phyloP scores from a whole-genome alignment of 2,113 vertebrate genomes.

The Tychaedon coryphoeus region DNA sequence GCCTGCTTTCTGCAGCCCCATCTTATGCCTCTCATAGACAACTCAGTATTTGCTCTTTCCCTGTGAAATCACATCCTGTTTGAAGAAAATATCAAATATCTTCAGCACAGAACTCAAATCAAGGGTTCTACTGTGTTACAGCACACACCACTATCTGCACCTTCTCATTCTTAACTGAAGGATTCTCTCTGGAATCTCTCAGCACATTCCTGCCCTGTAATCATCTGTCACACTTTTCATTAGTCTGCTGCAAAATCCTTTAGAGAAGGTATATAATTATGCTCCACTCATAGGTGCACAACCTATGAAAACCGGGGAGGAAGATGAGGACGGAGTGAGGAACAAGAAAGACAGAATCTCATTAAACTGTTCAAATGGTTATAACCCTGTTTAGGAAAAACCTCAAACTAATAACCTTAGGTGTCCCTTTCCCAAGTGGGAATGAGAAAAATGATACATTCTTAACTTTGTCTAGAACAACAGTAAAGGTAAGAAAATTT shows the following conservation, averaged over 20 bases:
- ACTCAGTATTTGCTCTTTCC: neutral
- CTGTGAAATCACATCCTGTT: neutral
- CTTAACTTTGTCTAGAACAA: neutral
- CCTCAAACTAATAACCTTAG: neutral
- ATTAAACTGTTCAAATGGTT: neutral
- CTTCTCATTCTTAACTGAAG: neutral
- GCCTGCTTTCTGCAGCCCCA: neutral
- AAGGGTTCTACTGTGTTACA: neutral
- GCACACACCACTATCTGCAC: neutral
- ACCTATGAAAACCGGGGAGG: neutral
- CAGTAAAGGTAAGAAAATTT: accelerated
- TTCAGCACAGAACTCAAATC: neutral
- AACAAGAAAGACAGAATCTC: neutral
- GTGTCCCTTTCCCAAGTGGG: neutral
- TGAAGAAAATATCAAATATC: neutral
- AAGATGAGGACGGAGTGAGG: neutral
- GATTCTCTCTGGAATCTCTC: neutral
- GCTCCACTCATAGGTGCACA: neutral
- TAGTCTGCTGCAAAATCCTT: neutral
- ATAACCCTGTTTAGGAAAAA: neutral
- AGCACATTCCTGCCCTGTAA: neutral
- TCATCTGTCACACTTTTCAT: neutral
- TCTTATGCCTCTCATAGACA: neutral
- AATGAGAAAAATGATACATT: neutral
- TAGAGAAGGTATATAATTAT: neutral